Base-by-base conservation (phyloP, 2,888 invertebrate genomes). In the Torymus tubicola region DNA sequence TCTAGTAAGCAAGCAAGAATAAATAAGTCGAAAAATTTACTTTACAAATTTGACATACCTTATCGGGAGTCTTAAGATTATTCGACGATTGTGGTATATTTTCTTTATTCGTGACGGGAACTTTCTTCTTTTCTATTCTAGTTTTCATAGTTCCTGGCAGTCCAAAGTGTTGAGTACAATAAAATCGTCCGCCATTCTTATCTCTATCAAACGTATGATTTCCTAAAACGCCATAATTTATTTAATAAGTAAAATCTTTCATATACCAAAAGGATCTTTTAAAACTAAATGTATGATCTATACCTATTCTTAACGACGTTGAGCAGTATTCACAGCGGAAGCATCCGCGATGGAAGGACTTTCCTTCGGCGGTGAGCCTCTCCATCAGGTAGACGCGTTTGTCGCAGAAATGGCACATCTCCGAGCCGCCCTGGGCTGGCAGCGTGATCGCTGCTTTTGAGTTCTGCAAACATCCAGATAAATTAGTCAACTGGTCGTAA, bases 321-420 rank as follows among this genome's bases (percentile, higher is more conserved):
- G 95, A 95, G 91, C 98, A 99, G 90, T 97, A 97, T 90, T 97
- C 96, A 92, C 99, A 99, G 82, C 96, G 95, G 92, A 99, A 96
- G 92, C 99, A 99, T 64, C 96, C 95, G 79, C 98, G 94, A 91
- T 99, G 98, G 90, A 98, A 94, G 88, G 96, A 96, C 87, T 96
- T 93, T 16, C 97, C 97, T 92, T 97, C 97, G 2, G 98, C 97
- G 65, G 94, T 95, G 83, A 98, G 94, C 83, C 96, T 94, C 91
- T 99, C 98, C 93, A 98, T 97, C 50, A 98, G 94, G 91, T 99
- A 99, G 75, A 99, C 98, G 64, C 96, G 94, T 91, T 96, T 96
- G 75, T 95, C 94, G 92, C 99, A 99, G 91, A 98, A 97, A 92
- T 95, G 97, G 92, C 95, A 97, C 87, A 93, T 93, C 90, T 96